phyloP scores from a whole-genome alignment of 2,113 vertebrate genomes.

The Perognathus longimembris region DNA sequence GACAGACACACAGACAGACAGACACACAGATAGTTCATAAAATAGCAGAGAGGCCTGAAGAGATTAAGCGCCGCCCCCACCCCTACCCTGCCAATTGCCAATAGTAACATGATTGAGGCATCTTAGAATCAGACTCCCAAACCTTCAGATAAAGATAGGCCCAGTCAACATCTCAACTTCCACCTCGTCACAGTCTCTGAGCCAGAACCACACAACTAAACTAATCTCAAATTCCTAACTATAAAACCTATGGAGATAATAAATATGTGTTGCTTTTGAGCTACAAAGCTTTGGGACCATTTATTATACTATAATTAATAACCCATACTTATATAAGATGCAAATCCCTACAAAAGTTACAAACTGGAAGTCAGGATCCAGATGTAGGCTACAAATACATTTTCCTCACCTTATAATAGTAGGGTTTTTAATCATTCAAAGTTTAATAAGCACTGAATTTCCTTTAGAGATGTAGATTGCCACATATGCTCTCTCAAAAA shows the following conservation, averaged over 20 bases:
- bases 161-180: neutral
- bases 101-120: neutral
- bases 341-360: neutral
- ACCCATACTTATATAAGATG: neutral
- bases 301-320: neutral
- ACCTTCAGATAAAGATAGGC: neutral
- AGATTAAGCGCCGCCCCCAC: too few species aligned
- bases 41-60: neutral
- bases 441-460: neutral
- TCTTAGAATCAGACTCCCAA: neutral
- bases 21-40: neutral
- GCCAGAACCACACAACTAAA: neutral
- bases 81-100: too few species aligned
- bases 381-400: conserved; percentile 45
- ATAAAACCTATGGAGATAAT: neutral
- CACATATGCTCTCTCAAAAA: conserved; percentile 18
- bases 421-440: conserved; percentile 8
- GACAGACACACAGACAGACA: too few species aligned
- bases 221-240: neutral
- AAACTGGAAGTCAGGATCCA: conserved; percentile 6
- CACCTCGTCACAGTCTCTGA: neutral
- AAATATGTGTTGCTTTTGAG: conserved; percentile 2
- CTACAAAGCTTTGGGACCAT: neutral
- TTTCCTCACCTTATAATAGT: conserved; percentile 3
- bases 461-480: conserved; percentile 3